Conservation (phyloP, 2,797 vertebrate species). For the Sebastes wilsoni region DNA sequence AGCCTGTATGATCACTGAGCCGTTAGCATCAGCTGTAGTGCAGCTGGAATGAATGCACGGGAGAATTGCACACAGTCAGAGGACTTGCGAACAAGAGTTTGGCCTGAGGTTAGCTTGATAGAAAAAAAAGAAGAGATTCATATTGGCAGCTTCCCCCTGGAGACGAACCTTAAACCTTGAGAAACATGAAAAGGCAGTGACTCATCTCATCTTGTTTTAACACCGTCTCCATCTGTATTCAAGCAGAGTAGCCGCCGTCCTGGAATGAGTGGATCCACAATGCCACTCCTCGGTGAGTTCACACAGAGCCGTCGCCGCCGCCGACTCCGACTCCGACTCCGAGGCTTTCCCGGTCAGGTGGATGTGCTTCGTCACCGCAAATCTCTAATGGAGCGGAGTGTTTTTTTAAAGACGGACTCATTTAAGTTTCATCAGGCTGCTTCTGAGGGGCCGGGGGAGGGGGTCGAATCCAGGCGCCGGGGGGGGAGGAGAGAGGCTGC, state of each 20-base stretch:
- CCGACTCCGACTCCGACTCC: neutral
- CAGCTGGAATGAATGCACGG: conserved; percentile 26
- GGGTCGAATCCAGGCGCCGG: neutral
- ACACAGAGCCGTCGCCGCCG: neutral
- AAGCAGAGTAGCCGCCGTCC: neutral
- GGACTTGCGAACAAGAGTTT: conserved; percentile 18
- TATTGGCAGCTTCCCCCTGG: conserved; percentile 23
- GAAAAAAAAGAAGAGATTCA: conserved; percentile 1
- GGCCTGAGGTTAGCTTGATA: conserved; percentile 17
- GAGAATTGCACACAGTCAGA: conserved; percentile 11
- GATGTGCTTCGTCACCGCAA: conserved; percentile 34
- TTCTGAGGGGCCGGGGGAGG: neutral
- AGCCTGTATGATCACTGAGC: conserved; percentile 7
- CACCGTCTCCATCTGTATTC: conserved; percentile 34
- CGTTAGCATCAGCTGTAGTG: conserved; percentile 25
- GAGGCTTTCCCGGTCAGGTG: conserved; percentile 19
- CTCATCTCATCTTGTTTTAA: conserved; percentile 44
- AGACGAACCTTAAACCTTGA: conserved; percentile 44
- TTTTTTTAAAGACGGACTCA: conserved; percentile 19
- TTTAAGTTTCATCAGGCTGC: conserved; percentile 55
- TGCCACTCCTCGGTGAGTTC: conserved; percentile 13
- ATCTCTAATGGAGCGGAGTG: conserved; percentile 26
- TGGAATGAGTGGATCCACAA: conserved; percentile 7
- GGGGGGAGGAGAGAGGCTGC: conserved; percentile 1
- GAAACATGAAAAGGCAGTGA: conserved; percentile 42